Evolutionary conservation across 2,113 vertebrate species (phyloP).

Genomic region (Cephalophus harveyi): DNA sequence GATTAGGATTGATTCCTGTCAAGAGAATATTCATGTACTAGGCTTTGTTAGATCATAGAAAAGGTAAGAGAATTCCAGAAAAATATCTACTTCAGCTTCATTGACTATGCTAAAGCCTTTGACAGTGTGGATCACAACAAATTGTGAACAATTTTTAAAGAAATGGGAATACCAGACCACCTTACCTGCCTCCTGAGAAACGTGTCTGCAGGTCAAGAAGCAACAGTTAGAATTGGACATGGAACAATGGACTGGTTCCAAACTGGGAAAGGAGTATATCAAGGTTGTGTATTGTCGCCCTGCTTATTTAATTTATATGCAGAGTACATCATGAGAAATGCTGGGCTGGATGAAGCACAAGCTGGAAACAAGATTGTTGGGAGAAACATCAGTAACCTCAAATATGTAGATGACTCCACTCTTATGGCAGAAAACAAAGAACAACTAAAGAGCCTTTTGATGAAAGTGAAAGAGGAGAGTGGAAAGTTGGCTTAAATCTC

Average conservation of each 20-base stretch:
- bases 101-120: neutral
- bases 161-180: neutral
- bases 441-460: neutral
- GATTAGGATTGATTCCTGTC: neutral
- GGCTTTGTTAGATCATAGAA: neutral
- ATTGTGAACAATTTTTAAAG: neutral
- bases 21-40: neutral
- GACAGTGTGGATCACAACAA: neutral
- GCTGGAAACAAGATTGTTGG: neutral
- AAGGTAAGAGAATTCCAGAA: neutral
- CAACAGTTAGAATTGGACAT: neutral
- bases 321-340: neutral
- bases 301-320: neutral
- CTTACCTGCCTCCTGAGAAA: neutral
- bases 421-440: neutral
- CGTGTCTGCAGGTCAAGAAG: neutral
- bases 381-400: neutral
- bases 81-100: neutral
- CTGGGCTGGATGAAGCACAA: neutral
- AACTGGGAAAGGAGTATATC: neutral
- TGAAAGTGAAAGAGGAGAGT: neutral
- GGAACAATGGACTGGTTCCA: neutral
- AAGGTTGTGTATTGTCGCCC: neutral
- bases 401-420: accelerated
- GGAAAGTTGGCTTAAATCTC: neutral